A percentile compares a stretch with the other conserved stretches of the same genome.
These are phyloP conservation scores for Bimastos eiseni DNA, from an alignment of 2,888 invertebrate genomes.

Conservation along the genomic window DNA sequence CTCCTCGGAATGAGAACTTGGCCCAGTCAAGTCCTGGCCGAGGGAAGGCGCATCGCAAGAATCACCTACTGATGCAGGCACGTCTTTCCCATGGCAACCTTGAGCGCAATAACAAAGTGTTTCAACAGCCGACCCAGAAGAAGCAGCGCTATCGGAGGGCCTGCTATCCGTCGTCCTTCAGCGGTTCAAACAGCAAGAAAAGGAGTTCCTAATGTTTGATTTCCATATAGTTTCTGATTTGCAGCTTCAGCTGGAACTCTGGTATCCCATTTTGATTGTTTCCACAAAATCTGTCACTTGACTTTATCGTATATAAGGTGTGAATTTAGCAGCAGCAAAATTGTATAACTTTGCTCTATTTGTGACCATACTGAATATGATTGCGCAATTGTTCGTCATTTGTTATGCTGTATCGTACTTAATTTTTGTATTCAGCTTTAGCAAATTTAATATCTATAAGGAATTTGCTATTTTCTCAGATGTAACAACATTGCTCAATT, in stretches of 20 bases:
- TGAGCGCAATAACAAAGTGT: neutral
- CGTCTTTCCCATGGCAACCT: neutral
- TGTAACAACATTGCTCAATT: neutral
- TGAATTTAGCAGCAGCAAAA: neutral
- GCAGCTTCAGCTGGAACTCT: neutral
- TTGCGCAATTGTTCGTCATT: neutral
- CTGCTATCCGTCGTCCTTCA: neutral
- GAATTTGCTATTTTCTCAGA: neutral
- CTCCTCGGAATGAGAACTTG: neutral
- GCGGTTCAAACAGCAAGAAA: constrained; percentile 13
- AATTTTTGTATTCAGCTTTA: neutral
- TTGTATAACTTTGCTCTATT: neutral
- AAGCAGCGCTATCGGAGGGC: neutral
- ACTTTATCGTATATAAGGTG: neutral
- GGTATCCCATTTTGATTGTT: neutral
- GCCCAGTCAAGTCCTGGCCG: neutral
- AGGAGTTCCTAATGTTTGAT: neutral
- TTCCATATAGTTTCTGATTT: neutral
- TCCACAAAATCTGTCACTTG: constrained; percentile 3
- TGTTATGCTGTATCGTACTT: neutral
- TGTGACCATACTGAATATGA: neutral
- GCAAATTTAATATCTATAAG: neutral
- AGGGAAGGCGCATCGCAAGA: neutral
- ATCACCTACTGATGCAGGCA: neutral
- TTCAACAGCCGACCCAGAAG: neutral